These are phyloP conservation scores for Taxidea taxus DNA, from an alignment of 2,113 vertebrate genomes.

Conservation along the genomic window DNA sequence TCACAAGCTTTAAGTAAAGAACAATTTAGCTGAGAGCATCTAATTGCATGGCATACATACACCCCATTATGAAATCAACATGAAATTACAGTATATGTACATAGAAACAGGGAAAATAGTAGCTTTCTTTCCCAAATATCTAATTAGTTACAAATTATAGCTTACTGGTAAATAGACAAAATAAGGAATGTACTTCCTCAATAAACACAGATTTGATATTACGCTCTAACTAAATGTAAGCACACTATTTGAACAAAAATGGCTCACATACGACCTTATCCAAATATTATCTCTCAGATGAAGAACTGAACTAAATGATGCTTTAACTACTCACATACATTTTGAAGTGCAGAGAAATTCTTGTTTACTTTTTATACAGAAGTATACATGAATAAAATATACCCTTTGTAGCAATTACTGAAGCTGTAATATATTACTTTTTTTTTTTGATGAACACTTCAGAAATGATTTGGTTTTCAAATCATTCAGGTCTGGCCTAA, in stretches of 20 bases:
- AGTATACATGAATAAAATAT: neutral
- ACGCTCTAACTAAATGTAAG: neutral
- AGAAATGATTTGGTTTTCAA: neutral
- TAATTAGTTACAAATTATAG: neutral
- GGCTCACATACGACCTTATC: neutral
- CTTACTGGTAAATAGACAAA: neutral
- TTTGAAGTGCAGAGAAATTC: neutral
- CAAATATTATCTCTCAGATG: neutral
- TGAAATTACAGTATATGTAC: neutral
- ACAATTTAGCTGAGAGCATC: neutral
- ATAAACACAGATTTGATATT: neutral
- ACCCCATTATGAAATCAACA: slow-evolving; percentile 15
- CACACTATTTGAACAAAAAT: neutral
- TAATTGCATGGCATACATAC: slow-evolving; percentile 38
- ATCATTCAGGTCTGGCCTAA: neutral
- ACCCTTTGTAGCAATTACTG: neutral
- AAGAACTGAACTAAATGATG: neutral
- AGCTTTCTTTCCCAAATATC: neutral
- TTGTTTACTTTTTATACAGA: neutral
- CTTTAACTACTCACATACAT: neutral
- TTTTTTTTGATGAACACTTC: neutral
- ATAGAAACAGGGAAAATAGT: slow-evolving; percentile 32
- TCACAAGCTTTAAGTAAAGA: slow-evolving; percentile 27
- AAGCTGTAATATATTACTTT: neutral
- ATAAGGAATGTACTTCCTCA: neutral